Evolutionary conservation across 2,888 invertebrate genomes (phyloP).

Genomic region (Neria commutata): DNA sequence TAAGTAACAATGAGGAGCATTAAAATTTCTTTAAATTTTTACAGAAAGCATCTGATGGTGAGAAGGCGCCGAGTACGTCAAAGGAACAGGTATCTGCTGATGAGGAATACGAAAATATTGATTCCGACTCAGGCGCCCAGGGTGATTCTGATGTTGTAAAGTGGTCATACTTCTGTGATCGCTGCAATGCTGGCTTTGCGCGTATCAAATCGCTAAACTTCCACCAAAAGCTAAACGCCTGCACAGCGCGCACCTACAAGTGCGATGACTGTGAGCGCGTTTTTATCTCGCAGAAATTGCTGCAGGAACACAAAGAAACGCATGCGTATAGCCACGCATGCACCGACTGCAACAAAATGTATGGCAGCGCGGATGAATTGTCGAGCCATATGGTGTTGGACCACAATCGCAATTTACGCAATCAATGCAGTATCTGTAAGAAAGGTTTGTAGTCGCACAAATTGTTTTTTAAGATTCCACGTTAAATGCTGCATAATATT

Average conservation of each 20-base stretch:
- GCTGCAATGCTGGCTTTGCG: slow-evolving; percentile 57
- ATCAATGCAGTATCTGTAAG: slow-evolving; percentile 62
- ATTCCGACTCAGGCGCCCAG: background rate
- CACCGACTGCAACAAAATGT: slow-evolving; percentile 61
- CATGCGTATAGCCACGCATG: slow-evolving; percentile 49
- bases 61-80: background rate
- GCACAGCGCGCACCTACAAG: slow-evolving; percentile 61
- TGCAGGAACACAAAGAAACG: slow-evolving; percentile 64
- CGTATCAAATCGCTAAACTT: slow-evolving; percentile 50
- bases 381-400: slow-evolving; percentile 62
- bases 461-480: background rate
- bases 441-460: slow-evolving; percentile 42
- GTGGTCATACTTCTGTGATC: slow-evolving; percentile 47
- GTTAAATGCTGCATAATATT: background rate
- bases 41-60: too few species aligned
- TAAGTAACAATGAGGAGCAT: background rate
- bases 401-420: slow-evolving; percentile 63
- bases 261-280: slow-evolving; percentile 64
- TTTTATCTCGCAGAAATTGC: slow-evolving; percentile 66
- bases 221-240: slow-evolving; percentile 60
- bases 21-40: background rate
- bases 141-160: slow-evolving; percentile 16
- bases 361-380: slow-evolving; percentile 61
- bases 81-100: background rate
- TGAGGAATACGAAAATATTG: too few species aligned